A percentile compares a stretch with the other conserved stretches of the same genome.
These are phyloP conservation scores for Sebastolobus alascanus DNA, from an alignment of 2,797 vertebrate species.

Conservation along the genomic window DNA sequence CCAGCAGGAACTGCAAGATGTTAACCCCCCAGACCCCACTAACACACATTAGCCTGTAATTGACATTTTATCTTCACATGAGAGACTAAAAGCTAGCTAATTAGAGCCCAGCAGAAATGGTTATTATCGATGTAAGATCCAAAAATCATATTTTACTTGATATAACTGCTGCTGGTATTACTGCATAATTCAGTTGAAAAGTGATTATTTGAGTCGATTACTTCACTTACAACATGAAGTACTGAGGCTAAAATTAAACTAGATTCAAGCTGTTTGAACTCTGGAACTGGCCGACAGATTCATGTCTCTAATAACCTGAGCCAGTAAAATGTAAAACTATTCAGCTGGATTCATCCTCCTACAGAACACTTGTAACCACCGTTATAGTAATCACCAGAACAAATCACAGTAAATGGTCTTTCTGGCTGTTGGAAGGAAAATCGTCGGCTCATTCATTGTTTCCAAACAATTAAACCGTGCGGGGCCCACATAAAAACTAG, in stretches of 20 bases:
- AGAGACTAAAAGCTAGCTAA: neutral
- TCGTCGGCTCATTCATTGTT: conserved; percentile 3
- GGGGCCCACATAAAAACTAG: neutral
- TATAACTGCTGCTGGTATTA: neutral
- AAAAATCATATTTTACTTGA: neutral
- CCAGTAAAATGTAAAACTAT: neutral
- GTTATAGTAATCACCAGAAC: conserved; percentile 1
- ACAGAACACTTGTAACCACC: conserved; percentile 1
- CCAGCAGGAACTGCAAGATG: neutral
- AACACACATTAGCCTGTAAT: neutral
- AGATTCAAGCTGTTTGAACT: neutral
- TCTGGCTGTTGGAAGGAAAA: conserved; percentile 10
- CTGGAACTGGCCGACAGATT: neutral
- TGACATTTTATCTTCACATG: neutral
- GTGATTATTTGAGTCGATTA: neutral
- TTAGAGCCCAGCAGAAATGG: neutral
- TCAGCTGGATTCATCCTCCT: conserved; percentile 5
- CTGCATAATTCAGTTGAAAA: neutral
- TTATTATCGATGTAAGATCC: neutral
- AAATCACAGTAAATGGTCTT: conserved; percentile 10
- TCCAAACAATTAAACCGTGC: conserved; percentile 16
- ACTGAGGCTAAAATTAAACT: neutral
- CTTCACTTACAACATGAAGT: neutral
- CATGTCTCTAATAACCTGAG: neutral
- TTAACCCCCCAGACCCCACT: neutral